Evolutionary conservation across 37 sponge, comb jelly and placozoan species (phyloP).

Genomic region (Beroe ovata): DNA sequence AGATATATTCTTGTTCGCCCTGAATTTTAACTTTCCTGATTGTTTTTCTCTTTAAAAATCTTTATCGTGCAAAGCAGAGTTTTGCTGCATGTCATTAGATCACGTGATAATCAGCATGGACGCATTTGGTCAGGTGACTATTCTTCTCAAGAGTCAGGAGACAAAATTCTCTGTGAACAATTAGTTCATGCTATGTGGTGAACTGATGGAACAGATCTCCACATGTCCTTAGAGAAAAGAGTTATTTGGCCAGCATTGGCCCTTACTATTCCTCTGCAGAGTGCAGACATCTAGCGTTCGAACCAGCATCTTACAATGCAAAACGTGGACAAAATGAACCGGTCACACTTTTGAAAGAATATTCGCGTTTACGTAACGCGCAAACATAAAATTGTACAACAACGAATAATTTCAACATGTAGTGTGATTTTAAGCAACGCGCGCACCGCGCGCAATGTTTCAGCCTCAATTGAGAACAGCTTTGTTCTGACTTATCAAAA

Average conservation of each 20-base stretch:
- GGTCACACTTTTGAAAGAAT: background rate
- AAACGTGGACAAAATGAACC: no score
- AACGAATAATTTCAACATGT: background rate
- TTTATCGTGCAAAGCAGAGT: background rate
- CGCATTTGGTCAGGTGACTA: background rate
- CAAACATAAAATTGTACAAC: background rate
- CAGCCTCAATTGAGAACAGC: no score
- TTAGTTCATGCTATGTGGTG: no score
- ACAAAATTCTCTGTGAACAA: no score
- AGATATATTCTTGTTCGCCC: background rate
- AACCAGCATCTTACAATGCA: no score
- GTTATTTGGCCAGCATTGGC: no score
- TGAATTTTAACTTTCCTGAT: background rate
- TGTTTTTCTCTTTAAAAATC: background rate
- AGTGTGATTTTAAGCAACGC: background rate
- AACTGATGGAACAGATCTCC: no score
- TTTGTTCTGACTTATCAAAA: no score
- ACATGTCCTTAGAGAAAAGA: no score
- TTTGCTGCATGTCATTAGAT: background rate
- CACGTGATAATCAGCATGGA: background rate
- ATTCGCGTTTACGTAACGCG: background rate
- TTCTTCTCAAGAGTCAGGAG: background rate
- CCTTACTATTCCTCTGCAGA: no score
- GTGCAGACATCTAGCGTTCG: no score
- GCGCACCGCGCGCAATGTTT: background rate